Percentiles rank a stretch among this genome's conserved stretches.
Conservation (phyloP, 1,140 invertebrate genomes). For the Palaemon carinicauda region DNA sequence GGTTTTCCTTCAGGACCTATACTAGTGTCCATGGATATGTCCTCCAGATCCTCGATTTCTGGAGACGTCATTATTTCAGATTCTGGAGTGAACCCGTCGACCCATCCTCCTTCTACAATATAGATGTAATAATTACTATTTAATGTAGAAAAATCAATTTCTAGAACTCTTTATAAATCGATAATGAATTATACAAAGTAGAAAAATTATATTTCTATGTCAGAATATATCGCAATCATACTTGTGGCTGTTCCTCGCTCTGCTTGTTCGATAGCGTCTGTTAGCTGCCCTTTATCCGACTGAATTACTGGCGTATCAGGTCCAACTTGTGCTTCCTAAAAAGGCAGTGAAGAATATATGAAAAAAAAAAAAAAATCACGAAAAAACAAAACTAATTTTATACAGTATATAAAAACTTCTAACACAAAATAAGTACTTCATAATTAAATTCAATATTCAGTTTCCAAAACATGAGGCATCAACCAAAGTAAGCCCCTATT, state of each 20-base stretch:
- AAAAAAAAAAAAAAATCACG: too few species aligned
- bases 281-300: constrained; percentile 70
- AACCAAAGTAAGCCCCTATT: too few species aligned
- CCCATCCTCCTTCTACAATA: constrained; percentile 62
- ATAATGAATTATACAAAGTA: not conserved
- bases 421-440: too few species aligned
- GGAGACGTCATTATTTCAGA: constrained; percentile 60
- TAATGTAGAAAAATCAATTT: not conserved
- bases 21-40: constrained; percentile 60
- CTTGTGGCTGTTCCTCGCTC: constrained; percentile 66
- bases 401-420: too few species aligned
- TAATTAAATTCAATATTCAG: too few species aligned
- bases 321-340: constrained; percentile 61
- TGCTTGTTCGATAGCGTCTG: constrained; percentile 66
- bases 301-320: constrained; percentile 61
- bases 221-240: constrained; percentile 58
- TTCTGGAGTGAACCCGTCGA: constrained; percentile 62
- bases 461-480: too few species aligned
- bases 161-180: too few species aligned
- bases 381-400: too few species aligned
- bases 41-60: constrained; percentile 61
- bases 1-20: constrained; percentile 54
- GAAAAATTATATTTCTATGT: not conserved
- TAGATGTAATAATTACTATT: not conserved
- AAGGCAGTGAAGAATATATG: not conserved